Conservation (phyloP, 2,113 vertebrate genomes). For the Silurus meridionalis region DNA sequence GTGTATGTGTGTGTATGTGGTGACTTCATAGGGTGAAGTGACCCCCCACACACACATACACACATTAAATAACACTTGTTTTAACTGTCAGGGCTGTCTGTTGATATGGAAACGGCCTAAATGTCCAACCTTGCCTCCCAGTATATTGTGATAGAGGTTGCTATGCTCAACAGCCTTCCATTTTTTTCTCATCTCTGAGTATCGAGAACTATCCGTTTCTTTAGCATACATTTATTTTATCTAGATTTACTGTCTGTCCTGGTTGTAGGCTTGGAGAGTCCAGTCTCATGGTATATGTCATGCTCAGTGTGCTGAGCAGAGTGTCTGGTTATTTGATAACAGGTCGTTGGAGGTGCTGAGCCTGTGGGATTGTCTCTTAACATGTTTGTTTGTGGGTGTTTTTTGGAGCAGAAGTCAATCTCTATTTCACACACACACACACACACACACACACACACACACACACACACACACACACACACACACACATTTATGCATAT, state of each 20-base stretch:
- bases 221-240: background rate
- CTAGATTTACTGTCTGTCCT: background rate
- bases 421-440: background rate
- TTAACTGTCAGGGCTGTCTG: conserved; percentile 50
- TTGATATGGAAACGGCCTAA: conserved; percentile 51
- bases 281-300: conserved; percentile 53
- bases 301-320: conserved; percentile 31
- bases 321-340: conserved; percentile 64
- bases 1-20: conserved; percentile 39
- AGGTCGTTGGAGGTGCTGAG: conserved; percentile 64
- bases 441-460: conserved; percentile 8
- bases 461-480: background rate
- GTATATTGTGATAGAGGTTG: conserved; percentile 40
- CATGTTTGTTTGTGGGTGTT: conserved; percentile 33
- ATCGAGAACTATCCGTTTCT: conserved; percentile 45
- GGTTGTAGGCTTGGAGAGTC: background rate
- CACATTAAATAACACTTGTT: conserved; percentile 45
- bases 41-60: background rate
- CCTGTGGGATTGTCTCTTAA: conserved; percentile 47
- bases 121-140: conserved; percentile 41
- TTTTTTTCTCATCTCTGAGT: conserved; percentile 42
- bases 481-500: background rate
- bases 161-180: conserved; percentile 35
- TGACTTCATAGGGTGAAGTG: conserved; percentile 32
- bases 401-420: background rate